A percentile compares a stretch with the other conserved stretches of the same genome.
Conservation (phyloP, 1,140 invertebrate species). For the Drosophila tsacasi region DNA sequence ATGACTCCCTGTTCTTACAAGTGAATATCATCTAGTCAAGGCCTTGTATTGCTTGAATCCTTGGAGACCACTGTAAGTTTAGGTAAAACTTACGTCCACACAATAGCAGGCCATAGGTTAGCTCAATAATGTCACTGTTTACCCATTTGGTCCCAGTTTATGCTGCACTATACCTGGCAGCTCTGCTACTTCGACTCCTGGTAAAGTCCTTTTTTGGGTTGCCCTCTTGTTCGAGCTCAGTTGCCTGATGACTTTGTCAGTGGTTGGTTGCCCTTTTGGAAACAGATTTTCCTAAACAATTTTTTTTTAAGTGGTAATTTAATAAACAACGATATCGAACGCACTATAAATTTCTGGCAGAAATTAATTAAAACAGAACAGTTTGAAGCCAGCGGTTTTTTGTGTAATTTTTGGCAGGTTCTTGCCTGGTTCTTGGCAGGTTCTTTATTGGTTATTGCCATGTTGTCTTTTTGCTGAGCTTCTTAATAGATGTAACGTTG, state of each 20-base stretch:
- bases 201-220: constrained; percentile 5
- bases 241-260: constrained; percentile 30
- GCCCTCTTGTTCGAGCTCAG: constrained; percentile 27
- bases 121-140: constrained; percentile 72
- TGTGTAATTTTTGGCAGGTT: too few relatives aligned
- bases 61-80: constrained; percentile 27
- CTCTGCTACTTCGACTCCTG: neutral
- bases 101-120: constrained; percentile 43
- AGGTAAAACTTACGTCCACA: constrained; percentile 4
- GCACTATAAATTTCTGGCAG: too few relatives aligned
- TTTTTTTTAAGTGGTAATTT: neutral
- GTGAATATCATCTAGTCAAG: too few relatives aligned
- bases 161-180: constrained; percentile 18
- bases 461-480: too few relatives aligned
- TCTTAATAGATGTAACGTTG: too few relatives aligned
- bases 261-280: constrained; percentile 18
- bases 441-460: too few relatives aligned
- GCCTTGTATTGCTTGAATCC: neutral
- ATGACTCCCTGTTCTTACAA: too few relatives aligned
- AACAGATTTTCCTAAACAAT: neutral
- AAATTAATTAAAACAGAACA: too few relatives aligned
- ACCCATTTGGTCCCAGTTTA: constrained; percentile 63
- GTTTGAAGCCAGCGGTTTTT: too few relatives aligned
- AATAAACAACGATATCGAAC: neutral
- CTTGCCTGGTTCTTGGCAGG: too few relatives aligned